A percentile compares a stretch with the other conserved stretches of the same genome.
phyloP scores from a whole-genome alignment of 2,888 invertebrate genomes.

The Archips xylosteana region DNA sequence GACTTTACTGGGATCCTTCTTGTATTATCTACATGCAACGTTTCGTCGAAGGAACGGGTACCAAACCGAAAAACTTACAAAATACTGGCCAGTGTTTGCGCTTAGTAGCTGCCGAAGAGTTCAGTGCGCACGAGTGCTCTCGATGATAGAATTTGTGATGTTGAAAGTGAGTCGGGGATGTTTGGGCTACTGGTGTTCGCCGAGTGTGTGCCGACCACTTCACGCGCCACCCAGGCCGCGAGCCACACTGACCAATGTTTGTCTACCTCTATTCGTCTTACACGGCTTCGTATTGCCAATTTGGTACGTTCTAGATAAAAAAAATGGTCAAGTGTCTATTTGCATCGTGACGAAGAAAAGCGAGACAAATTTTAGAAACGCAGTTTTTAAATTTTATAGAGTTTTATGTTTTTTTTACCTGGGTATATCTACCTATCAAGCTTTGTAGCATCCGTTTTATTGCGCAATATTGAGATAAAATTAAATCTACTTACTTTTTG shows the following conservation, averaged over 20 bases:
- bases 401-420: no score
- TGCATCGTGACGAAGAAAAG: no score
- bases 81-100: conserved; percentile 27
- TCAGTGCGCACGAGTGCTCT: conserved; percentile 54
- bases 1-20: no score
- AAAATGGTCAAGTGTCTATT: conserved; percentile 1
- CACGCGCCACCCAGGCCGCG: conserved; percentile 73
- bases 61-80: conserved; percentile 4
- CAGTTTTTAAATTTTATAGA: no score
- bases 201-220: conserved; percentile 78
- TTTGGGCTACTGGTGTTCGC: conserved; percentile 81
- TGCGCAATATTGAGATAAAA: neutral
- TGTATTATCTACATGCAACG: no score
- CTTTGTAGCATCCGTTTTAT: neutral
- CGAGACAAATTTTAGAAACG: no score
- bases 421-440: no score
- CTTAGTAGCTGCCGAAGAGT: conserved; percentile 23
- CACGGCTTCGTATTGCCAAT: conserved; percentile 36
- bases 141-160: conserved; percentile 66
- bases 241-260: conserved; percentile 46
- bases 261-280: conserved; percentile 51
- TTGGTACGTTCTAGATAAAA: conserved; percentile 21
- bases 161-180: conserved; percentile 71
- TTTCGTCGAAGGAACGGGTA: neutral
- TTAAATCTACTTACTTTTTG: no score